These are phyloP conservation scores for Strix occidentalis DNA, from an alignment of 2,797 vertebrate genomes.

Conservation along the genomic window DNA sequence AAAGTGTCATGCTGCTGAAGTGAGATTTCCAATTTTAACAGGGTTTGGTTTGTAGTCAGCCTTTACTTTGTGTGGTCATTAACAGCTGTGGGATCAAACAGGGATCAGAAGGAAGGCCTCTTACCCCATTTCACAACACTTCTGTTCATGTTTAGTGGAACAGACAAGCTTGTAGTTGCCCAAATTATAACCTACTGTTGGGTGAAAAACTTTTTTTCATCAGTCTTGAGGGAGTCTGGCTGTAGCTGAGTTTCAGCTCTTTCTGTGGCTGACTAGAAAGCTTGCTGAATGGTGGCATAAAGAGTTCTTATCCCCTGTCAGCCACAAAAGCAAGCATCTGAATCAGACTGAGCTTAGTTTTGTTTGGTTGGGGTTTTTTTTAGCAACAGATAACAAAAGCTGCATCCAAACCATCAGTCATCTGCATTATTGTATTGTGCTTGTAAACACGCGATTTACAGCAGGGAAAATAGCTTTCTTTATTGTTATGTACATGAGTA, in stretches of 20 bases:
- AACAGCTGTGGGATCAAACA: not conserved
- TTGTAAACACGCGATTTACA: not conserved
- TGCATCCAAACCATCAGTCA: not conserved
- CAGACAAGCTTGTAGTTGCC: not conserved
- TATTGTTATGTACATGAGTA: not conserved
- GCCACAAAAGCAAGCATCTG: not conserved
- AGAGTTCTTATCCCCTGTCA: not conserved
- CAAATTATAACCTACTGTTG: not conserved
- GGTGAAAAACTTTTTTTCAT: not conserved
- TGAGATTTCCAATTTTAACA: not conserved
- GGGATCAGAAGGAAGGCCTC: not conserved
- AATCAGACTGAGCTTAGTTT: not conserved
- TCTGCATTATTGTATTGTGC: not conserved
- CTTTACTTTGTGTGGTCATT: not conserved
- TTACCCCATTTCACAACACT: not conserved
- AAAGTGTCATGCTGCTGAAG: fast-evolving
- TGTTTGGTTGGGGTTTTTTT: not conserved
- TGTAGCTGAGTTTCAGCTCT: not conserved
- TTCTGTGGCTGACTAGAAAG: not conserved
- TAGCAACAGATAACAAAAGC: not conserved
- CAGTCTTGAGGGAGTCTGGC: not conserved
- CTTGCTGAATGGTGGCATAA: not conserved
- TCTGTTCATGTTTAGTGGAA: not conserved
- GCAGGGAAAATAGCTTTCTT: not conserved
- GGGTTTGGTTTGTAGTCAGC: not conserved